phyloP scores from a whole-genome alignment of 1,140 invertebrate species.

The Conus betulinus region DNA sequence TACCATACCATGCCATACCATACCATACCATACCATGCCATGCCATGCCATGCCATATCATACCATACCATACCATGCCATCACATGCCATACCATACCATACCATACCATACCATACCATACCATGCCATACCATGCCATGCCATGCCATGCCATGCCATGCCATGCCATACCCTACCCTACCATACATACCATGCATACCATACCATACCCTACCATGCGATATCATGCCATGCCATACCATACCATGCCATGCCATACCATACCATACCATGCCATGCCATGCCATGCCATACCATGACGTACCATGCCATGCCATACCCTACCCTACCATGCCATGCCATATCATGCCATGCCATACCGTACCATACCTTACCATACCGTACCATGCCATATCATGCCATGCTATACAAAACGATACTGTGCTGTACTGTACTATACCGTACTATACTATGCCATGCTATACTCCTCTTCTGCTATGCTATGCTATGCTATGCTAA shows the following conservation, averaged over 20 bases:
- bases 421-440: constrained; percentile 18
- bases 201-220: constrained; percentile 31
- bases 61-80: constrained; percentile 41
- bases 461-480: too few relatives aligned
- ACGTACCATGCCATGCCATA: constrained; percentile 55
- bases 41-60: constrained; percentile 43
- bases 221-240: constrained; percentile 40
- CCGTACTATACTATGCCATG: too few relatives aligned
- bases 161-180: constrained; percentile 28
- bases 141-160: neutral
- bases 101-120: constrained; percentile 51
- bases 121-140: constrained; percentile 36
- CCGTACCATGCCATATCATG: constrained; percentile 36
- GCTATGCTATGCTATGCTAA: too few relatives aligned
- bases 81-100: constrained; percentile 47
- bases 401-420: constrained; percentile 19
- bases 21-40: constrained; percentile 43
- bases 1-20: constrained; percentile 29
- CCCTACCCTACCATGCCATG: constrained; percentile 32
- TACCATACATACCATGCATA: constrained; percentile 37
- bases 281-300: constrained; percentile 57
- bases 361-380: constrained; percentile 35
- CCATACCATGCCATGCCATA: constrained; percentile 43
- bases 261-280: constrained; percentile 56
- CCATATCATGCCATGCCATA: too few relatives aligned